Conservation (phyloP, 2,797 vertebrate genomes). For the Bradypodion ventrale region DNA sequence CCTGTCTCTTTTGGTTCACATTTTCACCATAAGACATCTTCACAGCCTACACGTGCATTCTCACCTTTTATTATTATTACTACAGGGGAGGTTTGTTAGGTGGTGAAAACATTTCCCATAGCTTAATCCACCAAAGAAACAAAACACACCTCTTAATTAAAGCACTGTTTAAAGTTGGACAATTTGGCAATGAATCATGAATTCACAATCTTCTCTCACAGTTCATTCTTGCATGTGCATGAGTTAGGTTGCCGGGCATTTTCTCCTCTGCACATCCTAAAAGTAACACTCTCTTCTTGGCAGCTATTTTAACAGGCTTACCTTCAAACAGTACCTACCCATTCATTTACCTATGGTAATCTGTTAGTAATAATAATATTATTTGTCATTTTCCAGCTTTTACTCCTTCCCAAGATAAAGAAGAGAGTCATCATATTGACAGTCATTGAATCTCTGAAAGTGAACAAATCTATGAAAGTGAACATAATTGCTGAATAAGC, state of each 20-base stretch:
- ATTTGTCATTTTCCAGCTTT: conserved; percentile 22
- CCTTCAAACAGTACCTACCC: conserved; percentile 52
- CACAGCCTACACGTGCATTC: not conserved
- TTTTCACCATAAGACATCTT: not conserved
- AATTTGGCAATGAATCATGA: conserved; percentile 62
- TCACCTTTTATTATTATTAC: not conserved
- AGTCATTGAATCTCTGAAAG: conserved; percentile 17
- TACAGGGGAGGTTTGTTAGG: not conserved
- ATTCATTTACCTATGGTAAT: conserved; percentile 51
- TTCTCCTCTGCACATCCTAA: conserved; percentile 55
- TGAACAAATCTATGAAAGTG: conserved; percentile 35
- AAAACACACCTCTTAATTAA: conserved; percentile 53
- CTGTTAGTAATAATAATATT: not conserved
- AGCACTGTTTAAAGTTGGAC: conserved; percentile 45
- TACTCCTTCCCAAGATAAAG: conserved; percentile 33
- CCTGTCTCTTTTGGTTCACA: not conserved
- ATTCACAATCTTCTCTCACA: conserved; percentile 59
- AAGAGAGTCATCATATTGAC: conserved; percentile 26
- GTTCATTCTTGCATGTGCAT: conserved; percentile 39
- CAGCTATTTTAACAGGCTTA: conserved; percentile 47
- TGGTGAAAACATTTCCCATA: conserved; percentile 30
- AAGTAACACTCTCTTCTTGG: conserved; percentile 41
- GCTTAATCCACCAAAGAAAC: conserved; percentile 29
- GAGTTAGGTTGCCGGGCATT: conserved; percentile 61
- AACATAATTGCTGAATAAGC: conserved; percentile 46